A percentile compares a stretch with the other conserved stretches of the same genome.
These are phyloP conservation scores for Nysson spinosus DNA, from an alignment of 2,888 invertebrate species.

Conservation along the genomic window DNA sequence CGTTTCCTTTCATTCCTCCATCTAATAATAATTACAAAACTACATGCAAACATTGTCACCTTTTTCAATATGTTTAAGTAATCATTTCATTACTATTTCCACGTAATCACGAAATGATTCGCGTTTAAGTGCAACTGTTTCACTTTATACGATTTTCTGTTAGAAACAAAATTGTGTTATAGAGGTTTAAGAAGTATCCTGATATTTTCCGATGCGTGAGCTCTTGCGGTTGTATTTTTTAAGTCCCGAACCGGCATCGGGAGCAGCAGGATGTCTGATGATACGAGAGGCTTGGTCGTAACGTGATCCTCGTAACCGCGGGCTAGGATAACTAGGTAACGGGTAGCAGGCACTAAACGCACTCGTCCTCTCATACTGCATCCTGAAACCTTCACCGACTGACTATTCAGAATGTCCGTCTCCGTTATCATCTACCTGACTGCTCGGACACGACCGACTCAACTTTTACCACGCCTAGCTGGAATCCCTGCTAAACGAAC, in stretches of 20 bases:
- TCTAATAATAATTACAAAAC: no score
- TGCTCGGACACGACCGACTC: no score
- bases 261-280: constrained; percentile 60
- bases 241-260: constrained; percentile 18
- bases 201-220: constrained; percentile 34
- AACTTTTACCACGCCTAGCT: no score
- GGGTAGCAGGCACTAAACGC: constrained; percentile 66
- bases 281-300: constrained; percentile 62
- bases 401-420: constrained; percentile 46
- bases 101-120: no score
- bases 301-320: constrained; percentile 68
- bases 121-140: no score
- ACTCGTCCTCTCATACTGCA: constrained; percentile 44
- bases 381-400: constrained; percentile 57
- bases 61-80: no score
- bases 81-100: no score
- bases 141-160: no score
- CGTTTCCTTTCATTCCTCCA: no score
- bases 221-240: constrained; percentile 38
- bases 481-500: no score
- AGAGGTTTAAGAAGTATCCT: constrained; percentile 6
- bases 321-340: constrained; percentile 71
- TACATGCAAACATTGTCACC: no score
- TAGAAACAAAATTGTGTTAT: no score
- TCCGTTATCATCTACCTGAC: constrained; percentile 28